Conservation (phyloP, 2,797 vertebrate genomes). For the Choloepus didactylus region DNA sequence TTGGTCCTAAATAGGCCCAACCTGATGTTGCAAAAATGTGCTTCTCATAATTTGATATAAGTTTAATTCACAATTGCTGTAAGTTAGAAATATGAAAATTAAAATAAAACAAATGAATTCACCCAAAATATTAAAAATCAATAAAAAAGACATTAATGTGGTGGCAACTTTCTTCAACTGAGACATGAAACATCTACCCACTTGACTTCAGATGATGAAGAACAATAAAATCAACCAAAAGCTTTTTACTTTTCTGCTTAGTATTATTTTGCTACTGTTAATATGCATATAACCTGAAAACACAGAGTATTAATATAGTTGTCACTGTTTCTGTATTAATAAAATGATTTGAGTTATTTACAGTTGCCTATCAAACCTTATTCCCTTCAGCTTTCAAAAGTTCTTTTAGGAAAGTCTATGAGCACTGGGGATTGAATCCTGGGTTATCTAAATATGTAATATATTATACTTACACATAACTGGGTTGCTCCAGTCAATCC, state of each 20-base stretch:
- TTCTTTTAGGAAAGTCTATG: not conserved
- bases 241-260: not conserved
- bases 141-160: not conserved
- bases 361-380: not conserved
- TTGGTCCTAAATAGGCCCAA: not conserved
- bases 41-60: not conserved
- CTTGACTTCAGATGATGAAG: not conserved
- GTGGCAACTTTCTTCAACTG: not conserved
- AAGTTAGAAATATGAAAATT: not conserved
- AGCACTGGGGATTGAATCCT: not conserved
- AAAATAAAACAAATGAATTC: not conserved
- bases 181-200: not conserved
- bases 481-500: not conserved
- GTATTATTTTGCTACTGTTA: not conserved
- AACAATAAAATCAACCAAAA: not conserved
- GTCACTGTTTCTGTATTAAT: not conserved
- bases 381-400: not conserved
- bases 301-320: not conserved
- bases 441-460: not conserved
- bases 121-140: not conserved
- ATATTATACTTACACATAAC: not conserved
- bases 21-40: not conserved
- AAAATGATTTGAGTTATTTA: not conserved
- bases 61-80: not conserved
- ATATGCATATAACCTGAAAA: not conserved